Conservation (phyloP, 2,113 vertebrate genomes). For the Engraulis encrasicolus region DNA sequence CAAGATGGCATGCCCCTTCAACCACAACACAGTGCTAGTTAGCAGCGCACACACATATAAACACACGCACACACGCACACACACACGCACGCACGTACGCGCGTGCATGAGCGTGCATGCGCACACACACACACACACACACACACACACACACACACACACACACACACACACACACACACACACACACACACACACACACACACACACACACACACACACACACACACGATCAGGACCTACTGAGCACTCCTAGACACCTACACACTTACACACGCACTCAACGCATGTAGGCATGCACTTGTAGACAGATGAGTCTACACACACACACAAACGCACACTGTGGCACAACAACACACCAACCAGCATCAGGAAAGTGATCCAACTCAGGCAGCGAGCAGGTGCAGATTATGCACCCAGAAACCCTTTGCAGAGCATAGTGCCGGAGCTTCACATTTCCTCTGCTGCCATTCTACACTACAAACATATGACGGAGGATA, state of each 20-base stretch:
- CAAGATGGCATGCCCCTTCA: conserved; percentile 15
- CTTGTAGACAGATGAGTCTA: too few species aligned
- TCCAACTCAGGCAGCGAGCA: background rate
- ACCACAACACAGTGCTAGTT: background rate
- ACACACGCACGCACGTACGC: background rate
- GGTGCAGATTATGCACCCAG: background rate
- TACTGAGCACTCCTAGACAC: too few species aligned
- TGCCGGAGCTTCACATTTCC: background rate
- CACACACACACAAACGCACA: too few species aligned
- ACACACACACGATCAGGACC: too few species aligned
- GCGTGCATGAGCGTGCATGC: background rate
- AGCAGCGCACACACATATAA: background rate
- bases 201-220: too few species aligned
- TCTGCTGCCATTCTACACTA: background rate
- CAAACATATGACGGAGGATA: background rate
- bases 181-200: background rate
- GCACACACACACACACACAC: background rate
- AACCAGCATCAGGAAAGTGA: background rate
- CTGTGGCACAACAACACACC: background rate
- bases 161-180: background rate
- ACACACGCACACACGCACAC: background rate
- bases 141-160: conserved; percentile 10
- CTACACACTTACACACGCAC: too few species aligned
- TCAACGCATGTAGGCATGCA: too few species aligned
- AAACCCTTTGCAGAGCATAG: background rate